phyloP scores from a whole-genome alignment of 2,888 invertebrate genomes.

The Brachynemurus nebulosus region DNA sequence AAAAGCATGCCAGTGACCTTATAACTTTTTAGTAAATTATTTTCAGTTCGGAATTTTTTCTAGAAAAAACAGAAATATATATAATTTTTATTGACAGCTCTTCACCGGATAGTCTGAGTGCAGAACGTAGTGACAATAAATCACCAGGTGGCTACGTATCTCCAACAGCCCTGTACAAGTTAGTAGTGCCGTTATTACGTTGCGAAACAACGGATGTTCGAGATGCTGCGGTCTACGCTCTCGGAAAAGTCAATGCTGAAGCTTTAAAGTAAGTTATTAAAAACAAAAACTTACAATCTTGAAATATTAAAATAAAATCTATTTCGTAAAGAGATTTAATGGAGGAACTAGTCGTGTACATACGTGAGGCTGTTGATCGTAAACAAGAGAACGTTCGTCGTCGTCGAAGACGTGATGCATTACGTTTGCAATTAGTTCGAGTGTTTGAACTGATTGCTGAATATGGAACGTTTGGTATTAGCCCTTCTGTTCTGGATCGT shows the following conservation, averaged over 20 bases:
- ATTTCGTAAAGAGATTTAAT: conserved; percentile 75
- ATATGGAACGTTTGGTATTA: conserved; percentile 76
- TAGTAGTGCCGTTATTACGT: conserved; percentile 79
- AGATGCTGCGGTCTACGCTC: conserved; percentile 84
- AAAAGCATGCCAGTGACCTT: no score
- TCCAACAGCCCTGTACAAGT: conserved; percentile 79
- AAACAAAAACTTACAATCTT: no score
- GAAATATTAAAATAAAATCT: background rate
- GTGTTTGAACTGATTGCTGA: conserved; percentile 87
- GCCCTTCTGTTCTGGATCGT: conserved; percentile 69
- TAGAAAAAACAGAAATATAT: no score
- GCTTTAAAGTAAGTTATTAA: conserved; percentile 67
- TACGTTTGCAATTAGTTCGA: conserved; percentile 81
- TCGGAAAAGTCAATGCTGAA: conserved; percentile 89
- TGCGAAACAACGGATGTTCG: conserved; percentile 90
- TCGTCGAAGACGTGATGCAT: conserved; percentile 76
- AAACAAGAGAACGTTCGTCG: conserved; percentile 96
- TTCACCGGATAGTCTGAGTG: conserved; percentile 78
- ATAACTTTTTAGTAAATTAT: no score
- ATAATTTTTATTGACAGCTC: no score
- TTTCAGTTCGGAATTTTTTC: no score
- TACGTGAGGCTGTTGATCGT: conserved; percentile 91
- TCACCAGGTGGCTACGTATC: conserved; percentile 57
- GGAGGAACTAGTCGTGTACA: conserved; percentile 83
- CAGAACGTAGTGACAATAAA: conserved; percentile 69